Evolutionary conservation across 2,113 vertebrate genomes (phyloP).

Genomic region (Bothrops jararaca): DNA sequence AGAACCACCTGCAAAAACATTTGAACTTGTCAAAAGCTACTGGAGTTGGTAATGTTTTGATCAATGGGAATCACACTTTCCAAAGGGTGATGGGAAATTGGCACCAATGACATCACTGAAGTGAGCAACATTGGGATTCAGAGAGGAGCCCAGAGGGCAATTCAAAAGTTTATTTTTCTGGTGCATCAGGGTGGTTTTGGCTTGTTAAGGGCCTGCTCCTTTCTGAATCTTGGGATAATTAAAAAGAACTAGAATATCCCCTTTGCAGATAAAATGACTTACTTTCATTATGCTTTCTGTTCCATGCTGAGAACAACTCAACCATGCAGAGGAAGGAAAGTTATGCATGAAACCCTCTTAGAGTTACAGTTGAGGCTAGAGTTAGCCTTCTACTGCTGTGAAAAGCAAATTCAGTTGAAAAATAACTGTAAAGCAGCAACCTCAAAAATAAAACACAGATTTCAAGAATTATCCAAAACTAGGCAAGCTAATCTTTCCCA

Average conservation of each 20-base stretch:
- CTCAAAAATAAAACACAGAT: background rate
- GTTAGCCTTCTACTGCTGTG: background rate
- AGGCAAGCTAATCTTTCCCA: background rate
- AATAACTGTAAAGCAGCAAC: background rate
- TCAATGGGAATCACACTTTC: background rate
- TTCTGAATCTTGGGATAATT: background rate
- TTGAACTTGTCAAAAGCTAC: no score
- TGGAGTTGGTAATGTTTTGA: background rate
- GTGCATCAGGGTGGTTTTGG: background rate
- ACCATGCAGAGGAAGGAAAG: background rate
- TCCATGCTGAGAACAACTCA: background rate
- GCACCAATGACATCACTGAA: background rate
- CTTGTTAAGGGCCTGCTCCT: background rate
- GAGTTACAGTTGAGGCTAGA: background rate
- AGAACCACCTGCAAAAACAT: background rate
- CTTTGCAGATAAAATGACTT: background rate
- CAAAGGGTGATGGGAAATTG: background rate
- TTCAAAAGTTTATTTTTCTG: background rate
- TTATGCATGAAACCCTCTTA: background rate
- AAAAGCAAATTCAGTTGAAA: background rate
- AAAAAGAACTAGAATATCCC: background rate
- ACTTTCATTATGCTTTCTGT: background rate
- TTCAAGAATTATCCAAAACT: background rate
- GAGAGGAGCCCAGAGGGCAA: background rate
- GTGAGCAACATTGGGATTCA: background rate